phyloP scores from a whole-genome alignment of 2,888 invertebrate genomes.

The Marronus borbonicus region DNA sequence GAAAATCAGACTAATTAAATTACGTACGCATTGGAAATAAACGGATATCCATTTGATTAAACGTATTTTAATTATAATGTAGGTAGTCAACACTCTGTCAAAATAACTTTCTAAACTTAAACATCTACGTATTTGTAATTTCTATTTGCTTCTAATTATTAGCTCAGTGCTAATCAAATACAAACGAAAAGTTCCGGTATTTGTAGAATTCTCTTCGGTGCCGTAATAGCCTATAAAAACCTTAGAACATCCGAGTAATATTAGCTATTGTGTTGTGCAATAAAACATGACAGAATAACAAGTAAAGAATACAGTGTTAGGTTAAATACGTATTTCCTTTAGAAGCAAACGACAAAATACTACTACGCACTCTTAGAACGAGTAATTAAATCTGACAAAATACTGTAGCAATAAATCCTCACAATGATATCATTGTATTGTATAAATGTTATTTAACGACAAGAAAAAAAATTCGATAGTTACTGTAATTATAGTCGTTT shows the following conservation, averaged over 20 bases:
- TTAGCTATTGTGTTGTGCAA: neutral
- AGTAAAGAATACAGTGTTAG: neutral
- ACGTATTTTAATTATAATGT: constrained; percentile 41
- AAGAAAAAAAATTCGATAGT: no score
- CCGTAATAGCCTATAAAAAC: neutral
- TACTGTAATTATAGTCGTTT: no score
- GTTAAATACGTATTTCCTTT: constrained; percentile 4
- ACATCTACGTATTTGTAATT: constrained; percentile 40
- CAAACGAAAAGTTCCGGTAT: constrained; percentile 2
- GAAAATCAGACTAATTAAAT: constrained; percentile 40
- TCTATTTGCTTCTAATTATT: constrained; percentile 45
- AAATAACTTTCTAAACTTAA: constrained; percentile 47
- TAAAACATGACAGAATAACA: neutral
- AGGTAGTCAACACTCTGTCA: constrained; percentile 44
- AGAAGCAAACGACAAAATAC: neutral
- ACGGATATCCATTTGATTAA: constrained; percentile 25
- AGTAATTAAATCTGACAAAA: constrained; percentile 9
- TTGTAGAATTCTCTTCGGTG: neutral
- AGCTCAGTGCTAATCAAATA: constrained; percentile 29
- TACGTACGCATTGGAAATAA: constrained; percentile 36
- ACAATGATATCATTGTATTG: no score
- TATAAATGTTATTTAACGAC: no score
- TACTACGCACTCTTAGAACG: neutral
- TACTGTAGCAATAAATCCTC: neutral
- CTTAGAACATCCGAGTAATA: neutral